phyloP scores from a whole-genome alignment of 2,888 invertebrate species.

The Eucera pruinosa region DNA sequence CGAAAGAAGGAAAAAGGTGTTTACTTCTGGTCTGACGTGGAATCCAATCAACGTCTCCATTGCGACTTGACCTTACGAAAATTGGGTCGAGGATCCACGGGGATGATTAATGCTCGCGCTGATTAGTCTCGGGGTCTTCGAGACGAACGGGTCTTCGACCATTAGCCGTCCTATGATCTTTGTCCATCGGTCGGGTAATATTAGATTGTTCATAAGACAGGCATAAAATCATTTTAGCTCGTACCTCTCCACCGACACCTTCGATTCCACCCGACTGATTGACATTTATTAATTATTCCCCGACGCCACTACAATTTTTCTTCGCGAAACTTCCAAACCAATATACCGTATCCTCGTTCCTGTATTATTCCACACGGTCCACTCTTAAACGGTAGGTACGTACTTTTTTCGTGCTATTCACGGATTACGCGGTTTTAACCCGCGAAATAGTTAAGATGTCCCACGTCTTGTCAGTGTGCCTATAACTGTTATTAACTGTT shows the following conservation, averaged over 20 bases:
- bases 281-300: conserved; percentile 57
- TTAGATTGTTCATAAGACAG: conserved; percentile 66
- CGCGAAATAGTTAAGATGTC: too few relatives aligned
- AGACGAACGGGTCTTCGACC: conserved; percentile 76
- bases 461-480: too few relatives aligned
- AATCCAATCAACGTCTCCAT: conserved; percentile 82
- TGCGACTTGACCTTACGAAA: conserved; percentile 79
- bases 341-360: too few relatives aligned
- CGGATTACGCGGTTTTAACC: too few relatives aligned
- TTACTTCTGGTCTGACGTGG: conserved; percentile 73
- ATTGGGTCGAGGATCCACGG: conserved; percentile 81
- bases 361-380: too few relatives aligned
- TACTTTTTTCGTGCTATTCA: too few relatives aligned
- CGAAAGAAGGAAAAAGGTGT: conserved; percentile 70
- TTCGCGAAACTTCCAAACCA: conserved; percentile 2
- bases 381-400: too few relatives aligned
- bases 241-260: conserved; percentile 53
- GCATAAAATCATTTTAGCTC: conserved; percentile 62
- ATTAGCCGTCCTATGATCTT: conserved; percentile 79
- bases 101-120: conserved; percentile 83
- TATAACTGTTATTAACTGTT: too few relatives aligned
- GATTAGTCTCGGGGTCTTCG: conserved; percentile 80
- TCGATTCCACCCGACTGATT: conserved; percentile 58
- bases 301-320: conserved; percentile 35
- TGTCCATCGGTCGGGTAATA: conserved; percentile 68